Evolutionary conservation across 2,888 invertebrate genomes (phyloP), one percentile per base, ranked within the genome.

Genomic region (Eupithecia exiguata): DNA sequence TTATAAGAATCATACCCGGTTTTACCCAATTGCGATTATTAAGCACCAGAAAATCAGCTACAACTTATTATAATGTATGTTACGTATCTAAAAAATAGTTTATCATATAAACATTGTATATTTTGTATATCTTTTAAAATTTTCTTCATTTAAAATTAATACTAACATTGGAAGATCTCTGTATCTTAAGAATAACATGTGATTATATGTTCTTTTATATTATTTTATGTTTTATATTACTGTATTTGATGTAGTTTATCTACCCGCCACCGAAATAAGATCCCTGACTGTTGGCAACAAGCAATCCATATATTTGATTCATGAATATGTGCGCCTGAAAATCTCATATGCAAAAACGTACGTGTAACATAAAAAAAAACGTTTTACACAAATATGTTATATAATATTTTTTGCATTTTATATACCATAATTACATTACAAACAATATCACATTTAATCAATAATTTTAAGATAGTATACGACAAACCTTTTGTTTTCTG

Each of bases 31-130:
- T 85, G 84, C 86, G 82, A 84, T 82, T 68, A 80, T 74, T 86
- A 88, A 93, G 93, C 93, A 93, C 93, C 93, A 89, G 83, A 77
- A 79, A 78, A 83, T 92, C 93, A 93, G 93, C 93, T 86, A 84
- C 77, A 78, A 72, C 69, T 43, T 16, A 10, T 40, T 36, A 36
- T 30, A 30, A 30, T 30, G 30, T 30, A 30, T 69, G 4, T 36
- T 12, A 61, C 2, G 30, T 61, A 30, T 0, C 3, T 58, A 16
- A 16, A 18, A 62, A 35, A 62, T 36, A 18, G 38, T 65, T 65
- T 65, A 65, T 38, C 9, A 38, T n/a, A n/a, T 63, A 63, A 21
- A 65, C 38, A 35, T 38, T 65, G 38, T 36, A 5, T 63, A 63
- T n/a, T 21, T 63, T 5, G 6, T 62, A 62, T 30, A 36, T 53